A percentile compares a stretch with the other conserved stretches of the same genome.
phyloP scores from a whole-genome alignment of 35 echinoderm and acorn worm species.

The Apostichopus parvimensis region DNA sequence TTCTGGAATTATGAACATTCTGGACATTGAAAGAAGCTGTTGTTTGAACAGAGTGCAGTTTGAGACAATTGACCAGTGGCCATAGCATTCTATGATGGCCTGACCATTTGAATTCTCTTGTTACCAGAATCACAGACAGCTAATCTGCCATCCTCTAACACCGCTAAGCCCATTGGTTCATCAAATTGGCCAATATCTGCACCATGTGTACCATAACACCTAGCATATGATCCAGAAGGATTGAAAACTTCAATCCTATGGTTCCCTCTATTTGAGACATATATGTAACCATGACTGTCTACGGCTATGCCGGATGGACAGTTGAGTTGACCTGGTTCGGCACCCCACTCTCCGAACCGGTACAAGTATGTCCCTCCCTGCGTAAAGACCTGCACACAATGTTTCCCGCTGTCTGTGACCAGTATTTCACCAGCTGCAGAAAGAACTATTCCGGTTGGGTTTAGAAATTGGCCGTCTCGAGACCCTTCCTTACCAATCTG shows the following conservation, averaged over 20 bases:
- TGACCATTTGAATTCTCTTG: slow-evolving; percentile 80
- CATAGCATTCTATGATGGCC: slow-evolving; percentile 2
- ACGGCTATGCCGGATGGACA: slow-evolving; percentile 86
- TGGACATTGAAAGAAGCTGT: too few species aligned
- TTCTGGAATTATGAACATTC: too few species aligned
- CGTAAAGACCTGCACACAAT: slow-evolving; percentile 90
- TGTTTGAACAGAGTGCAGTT: not conserved
- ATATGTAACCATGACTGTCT: slow-evolving; percentile 83
- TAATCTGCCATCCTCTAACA: slow-evolving; percentile 77
- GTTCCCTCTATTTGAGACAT: slow-evolving; percentile 90
- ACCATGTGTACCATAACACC: slow-evolving; percentile 77
- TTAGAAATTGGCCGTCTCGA: slow-evolving; percentile 73
- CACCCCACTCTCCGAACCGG: slow-evolving; percentile 85
- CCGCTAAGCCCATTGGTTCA: slow-evolving; percentile 78
- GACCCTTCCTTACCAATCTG: slow-evolving; percentile 86
- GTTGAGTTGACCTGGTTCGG: slow-evolving; percentile 86
- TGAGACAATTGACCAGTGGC: not conserved
- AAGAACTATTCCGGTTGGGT: slow-evolving; percentile 75
- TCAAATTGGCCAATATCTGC: slow-evolving; percentile 84
- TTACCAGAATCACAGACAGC: slow-evolving; percentile 90
- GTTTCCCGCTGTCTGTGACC: slow-evolving; percentile 85
- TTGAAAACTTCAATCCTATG: slow-evolving; percentile 91
- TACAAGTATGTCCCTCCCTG: slow-evolving; percentile 86
- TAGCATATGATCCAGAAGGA: slow-evolving; percentile 85
- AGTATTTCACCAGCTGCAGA: slow-evolving; percentile 76